A percentile compares a stretch with the other conserved stretches of the same genome.
These are phyloP conservation scores for Helostoma temminkii DNA, from an alignment of 2,797 vertebrate genomes.

Conservation along the genomic window DNA sequence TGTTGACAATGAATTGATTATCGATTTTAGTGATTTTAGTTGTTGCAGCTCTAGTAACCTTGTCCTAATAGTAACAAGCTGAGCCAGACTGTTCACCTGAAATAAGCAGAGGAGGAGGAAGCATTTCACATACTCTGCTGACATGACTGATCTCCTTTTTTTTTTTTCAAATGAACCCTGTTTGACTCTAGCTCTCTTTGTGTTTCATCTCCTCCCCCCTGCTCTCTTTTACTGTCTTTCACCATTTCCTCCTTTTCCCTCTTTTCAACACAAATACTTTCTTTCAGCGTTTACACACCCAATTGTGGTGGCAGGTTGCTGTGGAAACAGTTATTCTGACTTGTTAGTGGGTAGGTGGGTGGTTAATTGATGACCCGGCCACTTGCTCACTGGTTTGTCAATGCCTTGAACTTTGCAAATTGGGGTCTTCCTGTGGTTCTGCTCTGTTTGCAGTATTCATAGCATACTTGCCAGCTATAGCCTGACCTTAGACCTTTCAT, in stretches of 20 bases:
- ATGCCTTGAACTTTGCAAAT: constrained; percentile 24
- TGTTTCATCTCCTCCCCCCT: constrained; percentile 41
- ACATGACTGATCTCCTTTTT: constrained; percentile 9
- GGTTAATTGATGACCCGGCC: constrained; percentile 53
- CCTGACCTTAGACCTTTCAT: background rate
- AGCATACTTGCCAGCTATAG: constrained; percentile 24
- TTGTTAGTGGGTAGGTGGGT: constrained; percentile 30
- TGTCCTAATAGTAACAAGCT: constrained; percentile 11
- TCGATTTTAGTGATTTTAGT: too few species aligned
- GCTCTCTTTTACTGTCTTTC: constrained; percentile 12
- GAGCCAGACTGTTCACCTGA: constrained; percentile 37
- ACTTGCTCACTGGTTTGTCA: constrained; percentile 10
- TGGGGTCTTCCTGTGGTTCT: constrained; percentile 7
- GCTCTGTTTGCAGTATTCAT: background rate
- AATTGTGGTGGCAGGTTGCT: constrained; percentile 53
- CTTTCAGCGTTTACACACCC: constrained; percentile 36
- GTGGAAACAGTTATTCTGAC: constrained; percentile 54
- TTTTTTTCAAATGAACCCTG: constrained; percentile 51
- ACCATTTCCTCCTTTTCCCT: background rate
- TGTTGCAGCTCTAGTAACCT: too few species aligned
- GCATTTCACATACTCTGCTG: constrained; percentile 13
- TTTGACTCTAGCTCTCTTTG: constrained; percentile 49
- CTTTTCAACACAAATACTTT: constrained; percentile 39
- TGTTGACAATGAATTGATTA: too few species aligned
- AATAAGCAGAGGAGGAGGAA: constrained; percentile 21